Percentiles rank a stretch among this genome's conserved stretches.
Evolutionary conservation across 2,113 vertebrate genomes (phyloP).

Genomic region (Macrotis lagotis): DNA sequence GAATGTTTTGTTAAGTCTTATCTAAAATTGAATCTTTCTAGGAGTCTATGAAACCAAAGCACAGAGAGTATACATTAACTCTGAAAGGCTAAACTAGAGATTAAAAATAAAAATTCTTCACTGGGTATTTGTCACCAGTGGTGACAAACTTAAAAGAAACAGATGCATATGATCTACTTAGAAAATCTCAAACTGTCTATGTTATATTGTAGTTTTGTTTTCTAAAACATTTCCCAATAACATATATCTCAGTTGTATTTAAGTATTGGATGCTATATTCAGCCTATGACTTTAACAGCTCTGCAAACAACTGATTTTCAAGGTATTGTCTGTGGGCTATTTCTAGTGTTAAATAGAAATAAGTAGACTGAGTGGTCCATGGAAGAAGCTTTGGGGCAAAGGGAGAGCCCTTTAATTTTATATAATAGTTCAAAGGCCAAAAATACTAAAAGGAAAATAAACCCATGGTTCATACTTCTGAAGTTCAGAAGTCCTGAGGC

Average conservation of each 20-base stretch:
- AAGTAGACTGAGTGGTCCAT: not conserved
- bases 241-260: not conserved
- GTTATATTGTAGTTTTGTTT: not conserved
- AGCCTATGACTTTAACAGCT: not conserved
- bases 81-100: not conserved
- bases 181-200: not conserved
- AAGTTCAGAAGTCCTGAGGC: not conserved
- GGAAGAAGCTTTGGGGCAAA: not conserved
- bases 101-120: not conserved
- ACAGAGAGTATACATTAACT: not conserved
- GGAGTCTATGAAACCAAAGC: not conserved
- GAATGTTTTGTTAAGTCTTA: not conserved
- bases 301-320: not conserved
- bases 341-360: not conserved
- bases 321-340: not conserved
- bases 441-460: not conserved
- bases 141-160: not conserved
- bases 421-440: not conserved
- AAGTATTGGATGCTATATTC: not conserved
- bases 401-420: not conserved
- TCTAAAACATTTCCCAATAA: not conserved
- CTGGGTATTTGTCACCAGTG: not conserved
- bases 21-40: slow-evolving; percentile 46
- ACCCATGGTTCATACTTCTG: too few relatives aligned
- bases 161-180: not conserved